Conservation (phyloP, 2,113 vertebrate species). For the Lepisosteus osseus region DNA sequence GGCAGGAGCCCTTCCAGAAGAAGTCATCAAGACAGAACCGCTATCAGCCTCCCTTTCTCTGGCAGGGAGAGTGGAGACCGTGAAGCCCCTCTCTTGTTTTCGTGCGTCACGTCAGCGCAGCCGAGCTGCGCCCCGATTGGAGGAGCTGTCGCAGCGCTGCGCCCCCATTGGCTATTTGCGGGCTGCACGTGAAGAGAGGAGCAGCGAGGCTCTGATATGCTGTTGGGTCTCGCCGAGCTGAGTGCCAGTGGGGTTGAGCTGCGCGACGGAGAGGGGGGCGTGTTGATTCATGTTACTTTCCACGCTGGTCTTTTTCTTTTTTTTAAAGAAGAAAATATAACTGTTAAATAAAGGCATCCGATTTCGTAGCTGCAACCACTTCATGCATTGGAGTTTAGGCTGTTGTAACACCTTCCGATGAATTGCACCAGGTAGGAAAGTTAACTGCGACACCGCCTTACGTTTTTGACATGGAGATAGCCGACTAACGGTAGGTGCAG, state of each 20-base stretch:
- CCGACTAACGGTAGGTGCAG: too few species aligned
- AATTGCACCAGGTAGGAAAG: constrained; percentile 53
- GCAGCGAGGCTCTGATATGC: constrained; percentile 39
- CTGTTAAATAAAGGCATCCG: background rate
- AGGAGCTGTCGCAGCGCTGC: fast-evolving
- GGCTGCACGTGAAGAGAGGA: constrained; percentile 41
- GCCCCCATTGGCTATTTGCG: constrained; percentile 35
- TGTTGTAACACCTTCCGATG: constrained; percentile 26
- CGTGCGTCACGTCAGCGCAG: constrained; percentile 18
- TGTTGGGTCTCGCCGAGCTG: constrained; percentile 31
- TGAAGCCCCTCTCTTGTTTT: constrained; percentile 10
- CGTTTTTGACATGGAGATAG: background rate
- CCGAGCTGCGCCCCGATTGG: constrained; percentile 33
- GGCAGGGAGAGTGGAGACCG: too few species aligned
- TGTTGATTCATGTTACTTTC: background rate
- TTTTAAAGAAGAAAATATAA: background rate
- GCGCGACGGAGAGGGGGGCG: constrained; percentile 19
- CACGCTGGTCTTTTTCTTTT: background rate
- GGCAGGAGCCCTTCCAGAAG: too few species aligned
- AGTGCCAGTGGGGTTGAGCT: constrained; percentile 25
- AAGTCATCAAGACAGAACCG: too few species aligned
- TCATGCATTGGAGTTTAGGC: background rate
- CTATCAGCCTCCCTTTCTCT: too few species aligned
- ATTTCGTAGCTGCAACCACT: background rate
- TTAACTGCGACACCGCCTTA: constrained; percentile 16